Evolutionary conservation across 2,888 invertebrate genomes (phyloP).

Genomic region (Pyrrhosoma nymphula): DNA sequence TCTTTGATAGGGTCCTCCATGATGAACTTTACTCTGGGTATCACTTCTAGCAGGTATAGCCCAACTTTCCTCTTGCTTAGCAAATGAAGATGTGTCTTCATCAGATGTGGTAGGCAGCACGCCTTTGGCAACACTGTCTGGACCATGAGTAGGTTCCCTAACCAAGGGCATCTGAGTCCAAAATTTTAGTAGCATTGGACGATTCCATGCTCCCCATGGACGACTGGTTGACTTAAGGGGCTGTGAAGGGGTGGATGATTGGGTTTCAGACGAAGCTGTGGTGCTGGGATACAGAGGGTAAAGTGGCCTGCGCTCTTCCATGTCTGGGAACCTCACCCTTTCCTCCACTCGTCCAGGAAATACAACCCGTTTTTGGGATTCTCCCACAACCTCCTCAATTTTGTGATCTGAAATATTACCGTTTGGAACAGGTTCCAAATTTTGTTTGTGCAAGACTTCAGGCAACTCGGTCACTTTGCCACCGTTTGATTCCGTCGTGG

Average conservation of each 20-base stretch:
- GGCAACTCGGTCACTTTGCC: conserved; percentile 50
- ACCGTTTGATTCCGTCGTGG: conserved; percentile 22
- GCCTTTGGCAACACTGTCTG: conserved; percentile 19
- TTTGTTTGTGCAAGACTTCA: conserved; percentile 54
- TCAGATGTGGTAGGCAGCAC: background rate
- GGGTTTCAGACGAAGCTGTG: conserved; percentile 1
- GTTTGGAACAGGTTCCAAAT: background rate
- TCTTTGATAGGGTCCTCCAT: conserved; percentile 64
- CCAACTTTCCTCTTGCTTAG: conserved; percentile 51
- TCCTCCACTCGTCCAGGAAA: conserved; percentile 43
- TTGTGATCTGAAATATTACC: background rate
- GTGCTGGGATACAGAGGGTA: background rate
- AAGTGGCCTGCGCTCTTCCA: background rate
- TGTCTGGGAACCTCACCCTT: conserved; percentile 50
- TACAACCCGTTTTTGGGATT: conserved; percentile 31
- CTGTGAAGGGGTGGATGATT: background rate
- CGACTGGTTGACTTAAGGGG: conserved; percentile 11
- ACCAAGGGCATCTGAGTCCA: conserved; percentile 75
- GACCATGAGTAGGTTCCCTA: conserved; percentile 73
- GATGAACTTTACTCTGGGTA: conserved; percentile 50
- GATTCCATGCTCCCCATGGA: conserved; percentile 69
- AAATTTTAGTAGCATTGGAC: conserved; percentile 74
- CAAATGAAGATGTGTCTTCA: background rate
- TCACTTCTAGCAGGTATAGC: background rate
- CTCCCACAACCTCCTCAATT: background rate